A percentile compares a stretch with the other conserved stretches of the same genome.
phyloP scores from a whole-genome alignment of 2,888 invertebrate species.

The Chromoteleia sp. region DNA sequence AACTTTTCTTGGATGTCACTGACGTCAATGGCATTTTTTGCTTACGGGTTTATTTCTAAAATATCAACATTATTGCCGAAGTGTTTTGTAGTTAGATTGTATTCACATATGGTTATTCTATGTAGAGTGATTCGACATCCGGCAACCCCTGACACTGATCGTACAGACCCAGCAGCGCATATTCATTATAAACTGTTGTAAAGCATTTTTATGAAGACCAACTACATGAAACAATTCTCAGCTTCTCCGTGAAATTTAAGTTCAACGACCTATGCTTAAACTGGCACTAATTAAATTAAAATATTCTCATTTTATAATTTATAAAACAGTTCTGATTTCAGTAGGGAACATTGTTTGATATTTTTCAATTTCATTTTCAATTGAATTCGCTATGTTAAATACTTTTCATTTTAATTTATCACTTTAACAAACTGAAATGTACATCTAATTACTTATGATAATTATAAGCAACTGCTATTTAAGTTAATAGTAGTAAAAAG shows the following conservation, averaged over 20 bases:
- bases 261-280: conserved; percentile 43
- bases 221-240: conserved; percentile 29
- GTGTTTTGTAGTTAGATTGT: conserved; percentile 51
- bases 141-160: conserved; percentile 80
- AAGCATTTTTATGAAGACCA: conserved; percentile 48
- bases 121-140: conserved; percentile 80
- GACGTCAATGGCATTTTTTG: neutral
- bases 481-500: conserved; percentile 17
- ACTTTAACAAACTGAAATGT: conserved; percentile 31
- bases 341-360: neutral
- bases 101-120: conserved; percentile 71
- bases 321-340: neutral
- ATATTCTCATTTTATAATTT: neutral
- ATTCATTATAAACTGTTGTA: conserved; percentile 55
- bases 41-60: conserved; percentile 36
- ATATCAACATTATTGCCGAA: conserved; percentile 19
- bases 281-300: neutral
- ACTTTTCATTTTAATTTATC: conserved; percentile 32
- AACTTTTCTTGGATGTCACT: neutral
- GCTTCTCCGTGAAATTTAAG: conserved; percentile 44
- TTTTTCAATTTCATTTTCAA: conserved; percentile 8
- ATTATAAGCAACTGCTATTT: conserved; percentile 15
- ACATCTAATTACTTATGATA: conserved; percentile 23
- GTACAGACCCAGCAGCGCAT: conserved; percentile 61
- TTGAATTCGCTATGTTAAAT: conserved; percentile 25